A percentile compares a stretch with the other conserved stretches of the same genome.
phyloP scores from a whole-genome alignment of 1,140 invertebrate species.

The Ceratosolen solmsi region DNA sequence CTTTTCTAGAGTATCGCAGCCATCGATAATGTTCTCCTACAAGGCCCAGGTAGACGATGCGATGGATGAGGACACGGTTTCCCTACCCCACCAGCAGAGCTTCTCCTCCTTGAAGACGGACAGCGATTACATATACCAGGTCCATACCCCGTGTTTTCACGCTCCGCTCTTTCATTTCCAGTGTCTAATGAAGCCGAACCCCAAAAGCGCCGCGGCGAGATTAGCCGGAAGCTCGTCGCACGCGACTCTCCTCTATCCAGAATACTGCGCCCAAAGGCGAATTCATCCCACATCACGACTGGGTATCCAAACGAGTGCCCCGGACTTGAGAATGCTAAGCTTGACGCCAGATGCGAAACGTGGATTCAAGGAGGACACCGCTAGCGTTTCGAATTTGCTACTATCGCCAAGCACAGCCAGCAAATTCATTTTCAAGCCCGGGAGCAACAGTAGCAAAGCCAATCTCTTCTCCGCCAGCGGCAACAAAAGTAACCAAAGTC shows the following conservation, averaged over 20 bases:
- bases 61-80: constrained; percentile 85
- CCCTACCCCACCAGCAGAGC: constrained; percentile 84
- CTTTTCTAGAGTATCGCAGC: constrained; percentile 80
- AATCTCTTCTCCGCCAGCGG: constrained; percentile 58
- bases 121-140: constrained; percentile 85
- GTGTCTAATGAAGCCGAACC: constrained; percentile 53
- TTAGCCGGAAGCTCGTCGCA: constrained; percentile 45
- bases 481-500: constrained; percentile 40
- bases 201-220: constrained; percentile 58
- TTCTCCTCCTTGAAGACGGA: constrained; percentile 85
- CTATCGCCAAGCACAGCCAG: constrained; percentile 63
- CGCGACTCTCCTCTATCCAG: constrained; percentile 51
- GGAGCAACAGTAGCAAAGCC: constrained; percentile 59
- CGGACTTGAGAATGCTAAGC: constrained; percentile 55
- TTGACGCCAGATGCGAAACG: constrained; percentile 20
- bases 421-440: constrained; percentile 63
- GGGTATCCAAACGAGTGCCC: constrained; percentile 60
- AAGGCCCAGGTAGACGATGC: constrained; percentile 87
- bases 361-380: constrained; percentile 46
- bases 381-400: constrained; percentile 56
- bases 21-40: constrained; percentile 87
- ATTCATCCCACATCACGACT: constrained; percentile 47
- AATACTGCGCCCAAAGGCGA: constrained; percentile 43
- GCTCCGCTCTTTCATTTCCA: constrained; percentile 68
- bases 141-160: constrained; percentile 73